Conservation (phyloP, 2,888 invertebrate genomes). For the Conistra vaccinii region DNA sequence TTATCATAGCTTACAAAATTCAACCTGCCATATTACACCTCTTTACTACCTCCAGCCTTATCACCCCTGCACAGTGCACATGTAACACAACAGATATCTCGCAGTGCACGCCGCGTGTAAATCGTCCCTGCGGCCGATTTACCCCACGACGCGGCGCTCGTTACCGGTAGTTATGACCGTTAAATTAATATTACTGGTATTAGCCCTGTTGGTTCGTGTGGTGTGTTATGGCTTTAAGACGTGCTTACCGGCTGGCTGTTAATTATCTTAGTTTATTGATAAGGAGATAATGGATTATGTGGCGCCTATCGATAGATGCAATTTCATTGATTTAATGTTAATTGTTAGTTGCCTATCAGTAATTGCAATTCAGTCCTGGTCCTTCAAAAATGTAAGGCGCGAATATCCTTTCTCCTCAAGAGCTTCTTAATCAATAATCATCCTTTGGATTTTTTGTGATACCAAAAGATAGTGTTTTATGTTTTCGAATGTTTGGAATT, state of each 20-base stretch:
- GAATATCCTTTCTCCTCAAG: no score
- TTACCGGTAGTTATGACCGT: constrained; percentile 42
- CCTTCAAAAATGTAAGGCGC: background rate
- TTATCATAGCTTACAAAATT: background rate
- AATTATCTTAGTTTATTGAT: constrained; percentile 17
- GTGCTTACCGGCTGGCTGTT: constrained; percentile 13
- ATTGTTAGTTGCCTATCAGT: background rate
- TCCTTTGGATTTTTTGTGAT: no score
- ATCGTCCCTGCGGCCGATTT: constrained; percentile 11
- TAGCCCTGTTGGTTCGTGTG: constrained; percentile 11
- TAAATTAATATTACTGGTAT: constrained; percentile 54
- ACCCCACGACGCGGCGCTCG: constrained; percentile 24
- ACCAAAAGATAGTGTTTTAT: background rate
- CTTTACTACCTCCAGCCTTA: constrained; percentile 1
- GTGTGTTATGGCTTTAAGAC: constrained; percentile 39
- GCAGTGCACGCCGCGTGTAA: constrained; percentile 33
- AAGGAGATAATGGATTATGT: background rate
- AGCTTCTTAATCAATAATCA: no score
- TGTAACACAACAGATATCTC: constrained; percentile 11
- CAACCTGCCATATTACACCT: constrained; percentile 10
- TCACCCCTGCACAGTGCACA: constrained; percentile 6
- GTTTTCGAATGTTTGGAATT: background rate
- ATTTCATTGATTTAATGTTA: constrained; percentile 5
- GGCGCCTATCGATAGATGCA: background rate
- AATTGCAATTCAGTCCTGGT: background rate